Base-by-base conservation (phyloP, 2,113 vertebrate genomes). In the Cairina moschata region DNA sequence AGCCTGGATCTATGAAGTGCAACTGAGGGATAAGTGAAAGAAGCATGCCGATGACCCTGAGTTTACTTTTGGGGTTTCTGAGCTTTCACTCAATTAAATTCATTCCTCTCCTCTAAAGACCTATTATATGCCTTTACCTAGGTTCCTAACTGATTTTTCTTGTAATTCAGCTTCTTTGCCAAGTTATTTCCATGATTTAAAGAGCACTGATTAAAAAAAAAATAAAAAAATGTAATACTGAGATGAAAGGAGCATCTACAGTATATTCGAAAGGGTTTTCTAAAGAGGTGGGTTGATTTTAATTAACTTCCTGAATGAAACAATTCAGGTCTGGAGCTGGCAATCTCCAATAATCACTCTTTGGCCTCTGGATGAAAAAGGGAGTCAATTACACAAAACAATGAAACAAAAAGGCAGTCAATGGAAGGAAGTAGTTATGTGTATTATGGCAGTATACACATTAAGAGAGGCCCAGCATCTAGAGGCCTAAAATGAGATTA, bases 291-390 rank as follows among this genome's bases (percentile, higher is more conserved):
- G 81, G 86, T 93, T 96, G 86, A 92, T 95, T 96, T 96, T 96
- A 96, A 96, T 97, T 97, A 96, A 97, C 91, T 96, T 96, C 88
- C 96, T 96, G 93, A 97, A 96, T 95, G 69, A 97, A 97, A 96
- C 93, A 96, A 96, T 96, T 95, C 96, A 83, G 74, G 40, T 93
- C 93, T 96, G 83, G 86, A 94, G 81, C 88, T 94, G 90, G 88
- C 83, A 95, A 84, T 96, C 96, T 94, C 83, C 93, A 97, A 96
- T 96, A 94, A 96, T 93, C 96, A 92, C 76, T 93, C 88, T 87
- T 91, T 95, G 93, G 92, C 88, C 91, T 94, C 90, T 94, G 92
- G 83, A 94, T 93, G 83, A 92, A 94, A 95, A 96, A 94, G n/a
- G 55, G 93, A 96, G 86, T 97, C 93, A 96, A 93, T 96, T 96